Evolutionary conservation across 2,888 invertebrate species (phyloP).

Genomic region (Cepaea hortensis): DNA sequence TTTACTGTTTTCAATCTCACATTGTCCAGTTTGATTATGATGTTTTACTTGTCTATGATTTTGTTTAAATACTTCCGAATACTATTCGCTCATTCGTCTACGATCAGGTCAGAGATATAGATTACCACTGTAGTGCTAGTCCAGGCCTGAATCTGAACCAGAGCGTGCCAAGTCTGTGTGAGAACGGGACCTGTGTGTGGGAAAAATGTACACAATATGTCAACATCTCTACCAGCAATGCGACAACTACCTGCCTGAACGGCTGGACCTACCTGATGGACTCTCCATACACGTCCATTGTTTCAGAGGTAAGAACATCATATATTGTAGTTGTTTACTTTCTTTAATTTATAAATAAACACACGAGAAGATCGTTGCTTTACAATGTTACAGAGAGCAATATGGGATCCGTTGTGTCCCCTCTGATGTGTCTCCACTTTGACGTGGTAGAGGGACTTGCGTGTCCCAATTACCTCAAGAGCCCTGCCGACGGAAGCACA

Average conservation of each 20-base stretch:
- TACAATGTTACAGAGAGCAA: neutral
- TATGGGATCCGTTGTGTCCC: too few species aligned
- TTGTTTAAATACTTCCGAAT: neutral
- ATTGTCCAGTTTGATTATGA: too few species aligned
- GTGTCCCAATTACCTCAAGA: too few species aligned
- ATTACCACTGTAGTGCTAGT: slow-evolving; percentile 35
- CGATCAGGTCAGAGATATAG: slow-evolving; percentile 6
- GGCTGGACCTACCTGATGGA: slow-evolving; percentile 51
- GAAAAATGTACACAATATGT: slow-evolving; percentile 40
- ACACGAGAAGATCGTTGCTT: neutral
- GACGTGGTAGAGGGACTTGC: too few species aligned
- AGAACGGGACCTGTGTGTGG: slow-evolving; percentile 27
- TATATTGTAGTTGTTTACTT: neutral
- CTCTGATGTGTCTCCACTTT: too few species aligned
- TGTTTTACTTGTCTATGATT: too few species aligned
- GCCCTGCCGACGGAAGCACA: too few species aligned
- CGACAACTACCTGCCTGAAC: slow-evolving; percentile 41
- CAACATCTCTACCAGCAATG: slow-evolving; percentile 39
- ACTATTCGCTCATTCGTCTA: neutral
- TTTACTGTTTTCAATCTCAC: too few species aligned
- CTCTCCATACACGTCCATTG: slow-evolving; percentile 49
- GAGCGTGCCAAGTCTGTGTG: neutral
- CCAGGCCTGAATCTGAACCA: slow-evolving; percentile 37
- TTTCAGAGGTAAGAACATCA: slow-evolving; percentile 48
- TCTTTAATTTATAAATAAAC: neutral